Evolutionary conservation across 2,888 invertebrate genomes (phyloP).

Genomic region (Ormia ochracea): DNA sequence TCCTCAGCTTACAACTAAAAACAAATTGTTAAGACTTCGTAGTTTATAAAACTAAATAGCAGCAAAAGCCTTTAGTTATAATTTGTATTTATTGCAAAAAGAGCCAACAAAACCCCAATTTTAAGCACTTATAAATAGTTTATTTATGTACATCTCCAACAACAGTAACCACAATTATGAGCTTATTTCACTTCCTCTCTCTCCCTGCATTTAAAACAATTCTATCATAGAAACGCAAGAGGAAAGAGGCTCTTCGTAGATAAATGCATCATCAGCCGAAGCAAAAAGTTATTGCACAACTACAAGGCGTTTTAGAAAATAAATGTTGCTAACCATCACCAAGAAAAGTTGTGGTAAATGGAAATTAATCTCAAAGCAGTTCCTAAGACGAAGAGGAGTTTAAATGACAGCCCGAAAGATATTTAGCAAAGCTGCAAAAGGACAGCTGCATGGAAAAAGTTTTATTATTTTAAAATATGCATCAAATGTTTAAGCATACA

Average conservation of each 20-base stretch:
- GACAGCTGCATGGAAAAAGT: slow-evolving; percentile 9
- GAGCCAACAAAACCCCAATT: background rate
- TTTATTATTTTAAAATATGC: slow-evolving; percentile 42
- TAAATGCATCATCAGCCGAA: slow-evolving; percentile 10
- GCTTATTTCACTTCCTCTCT: background rate
- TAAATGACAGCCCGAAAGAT: slow-evolving; percentile 24
- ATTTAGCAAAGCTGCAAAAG: slow-evolving; percentile 15
- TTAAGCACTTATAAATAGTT: slow-evolving; percentile 39
- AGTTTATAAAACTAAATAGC: background rate
- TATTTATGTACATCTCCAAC: slow-evolving; percentile 43
- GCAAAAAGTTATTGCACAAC: slow-evolving; percentile 49
- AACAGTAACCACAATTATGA: slow-evolving; percentile 25
- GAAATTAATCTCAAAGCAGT: slow-evolving; percentile 40
- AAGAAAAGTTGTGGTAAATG: slow-evolving; percentile 5
- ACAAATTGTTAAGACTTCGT: too few relatives aligned
- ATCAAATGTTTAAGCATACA: slow-evolving; percentile 36
- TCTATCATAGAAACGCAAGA: background rate
- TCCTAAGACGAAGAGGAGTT: background rate
- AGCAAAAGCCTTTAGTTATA: background rate
- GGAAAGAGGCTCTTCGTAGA: background rate
- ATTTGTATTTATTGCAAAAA: slow-evolving; percentile 16
- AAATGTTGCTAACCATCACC: slow-evolving; percentile 13
- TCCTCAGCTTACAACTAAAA: too few relatives aligned
- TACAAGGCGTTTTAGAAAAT: slow-evolving; percentile 42
- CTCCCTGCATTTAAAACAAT: background rate